A percentile compares a stretch with the other conserved stretches of the same genome.
These are phyloP conservation scores for Epirrhoe alternata DNA, from an alignment of 2,888 invertebrate genomes.

Conservation along the genomic window DNA sequence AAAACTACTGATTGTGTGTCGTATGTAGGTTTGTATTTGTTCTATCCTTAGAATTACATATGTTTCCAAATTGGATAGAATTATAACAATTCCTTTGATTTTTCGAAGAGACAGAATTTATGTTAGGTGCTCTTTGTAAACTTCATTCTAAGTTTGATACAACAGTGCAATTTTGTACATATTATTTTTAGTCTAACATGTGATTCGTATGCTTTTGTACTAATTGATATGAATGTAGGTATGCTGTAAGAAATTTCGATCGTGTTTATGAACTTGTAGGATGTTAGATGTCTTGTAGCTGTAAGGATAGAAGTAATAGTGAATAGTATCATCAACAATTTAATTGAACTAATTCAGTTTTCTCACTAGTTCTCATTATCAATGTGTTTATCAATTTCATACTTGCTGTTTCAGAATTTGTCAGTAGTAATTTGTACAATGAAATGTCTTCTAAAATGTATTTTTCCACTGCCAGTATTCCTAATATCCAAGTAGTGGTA, in stretches of 20 bases:
- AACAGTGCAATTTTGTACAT: slow-evolving; percentile 64
- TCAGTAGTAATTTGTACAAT: slow-evolving; percentile 58
- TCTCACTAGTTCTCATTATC: slow-evolving; percentile 15
- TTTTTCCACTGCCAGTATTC: slow-evolving; percentile 86
- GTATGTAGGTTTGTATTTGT: slow-evolving; percentile 1
- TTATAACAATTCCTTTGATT: slow-evolving; percentile 5
- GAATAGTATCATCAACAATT: slow-evolving; percentile 28
- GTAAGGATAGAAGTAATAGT: slow-evolving; percentile 20
- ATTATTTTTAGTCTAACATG: slow-evolving; percentile 42
- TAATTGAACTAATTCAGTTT: slow-evolving; percentile 19
- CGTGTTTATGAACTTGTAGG: slow-evolving; percentile 51
- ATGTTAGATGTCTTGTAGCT: slow-evolving; percentile 35
- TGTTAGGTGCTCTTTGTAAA: slow-evolving; percentile 69
- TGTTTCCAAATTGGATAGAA: slow-evolving; percentile 9
- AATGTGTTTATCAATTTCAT: slow-evolving; percentile 20
- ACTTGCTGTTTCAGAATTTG: slow-evolving; percentile 47
- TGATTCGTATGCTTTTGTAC: slow-evolving; percentile 49
- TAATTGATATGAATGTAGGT: slow-evolving; percentile 43
- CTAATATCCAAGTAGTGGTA: slow-evolving; percentile 72
- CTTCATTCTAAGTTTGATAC: slow-evolving; percentile 48
- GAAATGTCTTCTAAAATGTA: slow-evolving; percentile 64
- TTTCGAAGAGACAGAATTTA: slow-evolving; percentile 41
- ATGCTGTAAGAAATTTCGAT: slow-evolving; percentile 47
- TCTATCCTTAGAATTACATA: slow-evolving; percentile 5
- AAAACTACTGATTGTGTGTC: neutral